Base-by-base conservation (phyloP, 2,113 vertebrate genomes). In the Burhinus oedicnemus region DNA sequence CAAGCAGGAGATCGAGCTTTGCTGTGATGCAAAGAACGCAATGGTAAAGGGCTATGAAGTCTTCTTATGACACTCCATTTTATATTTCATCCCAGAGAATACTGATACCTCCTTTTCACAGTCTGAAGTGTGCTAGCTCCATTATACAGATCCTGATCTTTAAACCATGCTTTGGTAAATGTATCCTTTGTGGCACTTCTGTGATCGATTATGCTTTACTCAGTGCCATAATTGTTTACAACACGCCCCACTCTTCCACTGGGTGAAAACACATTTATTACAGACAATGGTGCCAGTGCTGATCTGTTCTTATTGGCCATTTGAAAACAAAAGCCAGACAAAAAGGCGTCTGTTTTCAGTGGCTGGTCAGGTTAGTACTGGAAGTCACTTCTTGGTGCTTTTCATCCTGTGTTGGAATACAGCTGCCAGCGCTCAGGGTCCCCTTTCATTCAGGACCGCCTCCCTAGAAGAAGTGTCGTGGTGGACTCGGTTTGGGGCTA, bases 211-310 rank as follows among this genome's bases (percentile, higher is more conserved):
- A 82, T 83, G 62, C 81, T 89, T 84, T 91, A 86, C 83, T 97
- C 86, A 88, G 81, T 93, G 80, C 75, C 60, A 55, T 91, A 78
- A 95, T 88, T 97, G 95, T 97, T 97, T 94, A 95, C 92, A 91
- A 61, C 62, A 60, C 11, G 32, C 74, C 80, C 64, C 86, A 90
- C 76, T 76, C 90, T 95, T 93, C 91, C 66, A 86, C 83, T 90
- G 38, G 42, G 21, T 83, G 69, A 74, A 95, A 92, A 95, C 61
- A 95, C 93, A 91, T 96, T 95, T 96, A 92, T 86, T 80, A 45
- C 60, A 96, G 94, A 97, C 97, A 98, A 97, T 98, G 94, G 97
- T 97, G 94, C 93, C 97, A 97, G 95, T 80, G 87, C 87, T 85
- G 79, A 57, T 93, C 92, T 82, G 90, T 90, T 94, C 96, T 89